Evolutionary conservation across 2,888 invertebrate genomes (phyloP), one percentile per base, ranked within the genome.

Genomic region (Cerastis rubricosa): DNA sequence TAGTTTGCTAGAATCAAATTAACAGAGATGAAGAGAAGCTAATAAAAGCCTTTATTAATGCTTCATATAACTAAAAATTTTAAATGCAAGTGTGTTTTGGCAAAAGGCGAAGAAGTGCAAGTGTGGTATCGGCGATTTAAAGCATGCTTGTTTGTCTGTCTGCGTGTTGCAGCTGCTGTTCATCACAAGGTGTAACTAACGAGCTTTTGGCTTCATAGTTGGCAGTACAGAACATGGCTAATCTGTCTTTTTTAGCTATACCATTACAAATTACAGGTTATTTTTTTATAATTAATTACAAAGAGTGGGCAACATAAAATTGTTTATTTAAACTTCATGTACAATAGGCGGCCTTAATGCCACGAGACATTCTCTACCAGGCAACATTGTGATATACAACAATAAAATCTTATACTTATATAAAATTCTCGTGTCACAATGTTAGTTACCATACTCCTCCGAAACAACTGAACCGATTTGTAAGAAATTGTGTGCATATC

Each of bases 81-180:
- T 17, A 47, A 40, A 40, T 65, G 47, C 29, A 40, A 47, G 9
- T 68, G 17, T 35, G 19, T 57, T 65, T 61, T 78, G 43, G 78
- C 43, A 77, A 68, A 35, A 45, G 49, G 7, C 14, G 12, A 45
- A 35, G 61, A 45, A 22, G 25, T 35, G 25, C 40, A 35, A 67
- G 14, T 63, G 17, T 40, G 19, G 19, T n/a, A 17, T 29, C 12
- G 25, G 22, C 17, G 25, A 43, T n/a, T 47, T 35, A 43, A 25
- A 35, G 54, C 65, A 35, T 65, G 66, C 3, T 22, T 54, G 59
- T 81, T 25, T 29, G 45, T 68, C 22, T 51, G 51, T 81, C 40
- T 59, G 45, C 63, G 29, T 43, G 47, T 47, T 19, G 9, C 83
- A 71, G 63, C 71, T 76, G 77, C 49, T 49, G 59, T 77, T 68